Conservation (phyloP, 2,113 vertebrate species). For the Dasyornis broadbenti region DNA sequence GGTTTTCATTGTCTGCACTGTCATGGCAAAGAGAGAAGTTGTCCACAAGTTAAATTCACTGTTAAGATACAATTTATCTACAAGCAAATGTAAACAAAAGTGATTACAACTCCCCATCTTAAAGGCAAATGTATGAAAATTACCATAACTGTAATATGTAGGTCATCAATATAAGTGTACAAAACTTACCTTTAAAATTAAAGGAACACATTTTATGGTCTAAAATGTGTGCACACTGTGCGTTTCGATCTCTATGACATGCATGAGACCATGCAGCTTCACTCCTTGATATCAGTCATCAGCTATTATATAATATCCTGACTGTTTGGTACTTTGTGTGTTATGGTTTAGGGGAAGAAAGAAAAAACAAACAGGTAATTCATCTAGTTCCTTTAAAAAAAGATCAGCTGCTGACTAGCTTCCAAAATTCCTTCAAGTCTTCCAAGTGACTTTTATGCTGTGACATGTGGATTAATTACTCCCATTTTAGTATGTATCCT, state of each 20-base stretch:
- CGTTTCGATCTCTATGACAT: neutral
- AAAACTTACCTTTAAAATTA: neutral
- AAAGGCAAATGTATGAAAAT: neutral
- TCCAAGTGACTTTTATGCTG: neutral
- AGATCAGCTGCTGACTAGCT: neutral
- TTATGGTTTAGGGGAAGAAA: neutral
- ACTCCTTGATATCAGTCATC: neutral
- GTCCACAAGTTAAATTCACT: neutral
- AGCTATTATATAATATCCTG: neutral
- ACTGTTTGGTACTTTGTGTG: neutral
- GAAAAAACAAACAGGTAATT: neutral
- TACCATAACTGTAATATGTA: rapidly evolving
- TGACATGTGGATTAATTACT: neutral
- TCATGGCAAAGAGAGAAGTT: neutral
- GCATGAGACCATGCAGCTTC: neutral
- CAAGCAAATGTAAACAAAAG: neutral
- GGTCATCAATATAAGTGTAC: neutral
- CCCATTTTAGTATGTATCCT: neutral
- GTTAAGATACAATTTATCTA: neutral
- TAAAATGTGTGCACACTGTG: neutral
- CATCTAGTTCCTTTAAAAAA: neutral
- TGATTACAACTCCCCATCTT: neutral
- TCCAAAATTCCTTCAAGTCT: neutral
- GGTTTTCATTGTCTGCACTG: neutral
- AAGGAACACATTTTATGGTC: neutral